Conservation (phyloP, 2,888 invertebrate species). For the Lithophane socia region DNA sequence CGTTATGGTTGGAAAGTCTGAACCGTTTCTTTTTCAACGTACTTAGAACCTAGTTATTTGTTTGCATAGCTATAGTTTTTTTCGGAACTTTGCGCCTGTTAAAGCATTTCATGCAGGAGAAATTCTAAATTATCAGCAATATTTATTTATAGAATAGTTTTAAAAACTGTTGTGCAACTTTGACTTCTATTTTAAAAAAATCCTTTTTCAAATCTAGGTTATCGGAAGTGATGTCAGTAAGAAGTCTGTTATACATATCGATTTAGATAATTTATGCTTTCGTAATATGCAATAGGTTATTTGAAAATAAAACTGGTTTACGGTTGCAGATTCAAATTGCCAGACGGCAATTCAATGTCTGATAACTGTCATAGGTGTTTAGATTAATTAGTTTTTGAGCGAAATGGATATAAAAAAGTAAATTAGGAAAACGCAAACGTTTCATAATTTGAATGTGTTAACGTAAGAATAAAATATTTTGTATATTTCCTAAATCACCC, state of each 20-base stretch:
- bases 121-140: neutral
- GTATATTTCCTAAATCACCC: neutral
- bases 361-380: slow-evolving; percentile 27
- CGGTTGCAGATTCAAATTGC: slow-evolving; percentile 29
- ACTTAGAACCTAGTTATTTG: no score
- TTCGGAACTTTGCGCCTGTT: neutral
- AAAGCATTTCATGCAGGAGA: neutral
- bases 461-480: neutral
- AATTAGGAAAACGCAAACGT: neutral
- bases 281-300: slow-evolving; percentile 14
- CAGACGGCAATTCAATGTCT: slow-evolving; percentile 8
- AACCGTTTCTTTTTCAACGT: neutral
- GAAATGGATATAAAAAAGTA: neutral
- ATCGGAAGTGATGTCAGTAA: slow-evolving; percentile 53
- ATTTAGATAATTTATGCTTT: slow-evolving; percentile 35
- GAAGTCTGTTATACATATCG: slow-evolving; percentile 26
- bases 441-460: neutral
- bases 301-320: slow-evolving; percentile 43
- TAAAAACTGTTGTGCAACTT: slow-evolving; percentile 25
- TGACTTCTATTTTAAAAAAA: slow-evolving; percentile 18
- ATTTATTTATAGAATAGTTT: neutral
- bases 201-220: slow-evolving; percentile 47
- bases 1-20: no score
- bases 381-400: slow-evolving; percentile 10
- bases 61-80: neutral